A percentile compares a stretch with the other conserved stretches of the same genome.
Evolutionary conservation across 2,797 vertebrate genomes (phyloP).

Genomic region (Crenuchus spilurus): DNA sequence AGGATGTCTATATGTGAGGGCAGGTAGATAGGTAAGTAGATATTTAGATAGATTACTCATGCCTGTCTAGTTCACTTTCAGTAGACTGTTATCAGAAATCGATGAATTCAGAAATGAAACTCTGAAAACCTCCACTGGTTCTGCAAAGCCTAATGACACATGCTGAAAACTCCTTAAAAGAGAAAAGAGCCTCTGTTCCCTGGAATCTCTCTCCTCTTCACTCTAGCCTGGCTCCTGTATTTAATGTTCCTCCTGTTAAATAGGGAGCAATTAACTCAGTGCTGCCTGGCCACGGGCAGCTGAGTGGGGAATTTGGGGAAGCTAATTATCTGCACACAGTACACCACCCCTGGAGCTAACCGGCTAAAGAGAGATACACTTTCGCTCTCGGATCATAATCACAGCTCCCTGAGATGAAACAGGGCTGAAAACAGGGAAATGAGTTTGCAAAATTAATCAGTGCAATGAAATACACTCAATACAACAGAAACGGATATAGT

Average conservation of each 20-base stretch:
- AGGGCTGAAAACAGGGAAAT: conserved; percentile 23
- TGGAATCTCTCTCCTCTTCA: conserved; percentile 16
- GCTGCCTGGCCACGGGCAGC: conserved; percentile 45
- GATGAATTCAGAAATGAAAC: background rate
- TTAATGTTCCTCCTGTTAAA: conserved; percentile 43
- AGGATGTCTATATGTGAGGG: too few species aligned
- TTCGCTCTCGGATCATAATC: conserved; percentile 34
- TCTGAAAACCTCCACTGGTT: background rate
- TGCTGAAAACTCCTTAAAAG: background rate
- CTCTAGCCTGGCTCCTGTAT: conserved; percentile 41
- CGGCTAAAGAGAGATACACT: conserved; percentile 43
- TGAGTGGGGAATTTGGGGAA: conserved; percentile 64
- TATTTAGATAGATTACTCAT: too few species aligned
- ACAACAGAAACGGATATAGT: background rate
- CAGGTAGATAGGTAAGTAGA: too few species aligned
- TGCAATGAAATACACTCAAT: background rate
- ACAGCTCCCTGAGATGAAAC: conserved; percentile 30
- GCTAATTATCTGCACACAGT: conserved; percentile 75
- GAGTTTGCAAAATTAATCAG: conserved; percentile 27
- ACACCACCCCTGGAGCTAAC: conserved; percentile 64
- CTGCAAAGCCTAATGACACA: background rate
- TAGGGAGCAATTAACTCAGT: conserved; percentile 47
- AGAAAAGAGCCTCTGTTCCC: background rate
- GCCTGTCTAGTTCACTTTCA: too few species aligned
- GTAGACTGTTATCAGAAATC: background rate